Base-by-base conservation (phyloP, 2,888 invertebrate species). In the Xanthorhoe designata region DNA sequence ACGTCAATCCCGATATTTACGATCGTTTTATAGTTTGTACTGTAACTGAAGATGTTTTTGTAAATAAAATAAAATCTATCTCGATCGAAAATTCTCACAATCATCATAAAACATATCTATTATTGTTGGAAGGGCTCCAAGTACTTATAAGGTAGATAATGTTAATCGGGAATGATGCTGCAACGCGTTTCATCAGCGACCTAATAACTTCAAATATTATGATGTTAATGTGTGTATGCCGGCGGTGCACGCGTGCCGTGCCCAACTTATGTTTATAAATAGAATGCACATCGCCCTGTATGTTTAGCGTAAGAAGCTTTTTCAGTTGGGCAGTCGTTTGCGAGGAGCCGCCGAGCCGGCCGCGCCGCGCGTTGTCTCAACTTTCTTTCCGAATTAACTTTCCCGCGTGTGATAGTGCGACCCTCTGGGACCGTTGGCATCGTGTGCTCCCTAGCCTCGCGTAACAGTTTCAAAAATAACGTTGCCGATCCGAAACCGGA, bases 391-490 rank as follows among this genome's bases (percentile, higher is more conserved):
- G 77, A 76, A 80, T 78, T 76, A 85, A 87, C 78, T 87, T 84
- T 83, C 79, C 73, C 78, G 78, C 77, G 63, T 65, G 67, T 68
- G 68, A 35, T 13, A 57, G 68, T 64, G 63, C 15, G 17, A 38
- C 63, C 58, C 29, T 9, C 29, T 18, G 19, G 17, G 35, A 5
- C 50, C 50, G 15, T n/a, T 38, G 8, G 13, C 42, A 19, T 58
- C 59, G 66, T 60, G 66, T 42, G 8, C 42, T 5, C 1, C 13
- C 47, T 10, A 47, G 17, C 24, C 15, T 18, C 83, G 85, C 87
- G 88, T 90, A 88, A 88, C 87, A 84, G 90, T 88, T 90, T 89
- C 90, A 86, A 90, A 91, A 92, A 92, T 91, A 92, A 86, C 90
- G 89, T 88, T 87, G 88, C 87, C 86, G 88, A 89, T 90, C 87